Evolutionary conservation across 2,797 vertebrate species (phyloP).

Genomic region (Characodon lateralis): DNA sequence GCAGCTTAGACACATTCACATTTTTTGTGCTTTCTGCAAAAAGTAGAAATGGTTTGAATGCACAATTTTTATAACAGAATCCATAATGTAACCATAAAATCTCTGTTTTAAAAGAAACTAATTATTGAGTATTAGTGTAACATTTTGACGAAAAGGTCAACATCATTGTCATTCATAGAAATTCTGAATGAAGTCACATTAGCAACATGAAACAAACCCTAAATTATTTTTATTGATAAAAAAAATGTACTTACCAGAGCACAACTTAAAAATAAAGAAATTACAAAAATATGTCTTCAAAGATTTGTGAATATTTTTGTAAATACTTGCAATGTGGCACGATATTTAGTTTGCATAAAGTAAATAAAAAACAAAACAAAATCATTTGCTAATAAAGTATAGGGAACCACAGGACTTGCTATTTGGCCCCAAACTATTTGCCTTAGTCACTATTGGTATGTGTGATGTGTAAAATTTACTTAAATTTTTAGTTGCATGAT

Average conservation of each 20-base stretch:
- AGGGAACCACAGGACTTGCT: not conserved
- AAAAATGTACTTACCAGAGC: not conserved
- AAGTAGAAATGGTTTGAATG: not conserved
- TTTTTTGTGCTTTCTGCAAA: slow-evolving; percentile 11
- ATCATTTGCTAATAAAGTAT: no score
- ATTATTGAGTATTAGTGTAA: not conserved
- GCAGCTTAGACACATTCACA: slow-evolving; percentile 21
- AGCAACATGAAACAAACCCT: not conserved
- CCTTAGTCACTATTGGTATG: not conserved
- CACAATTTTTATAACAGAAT: not conserved
- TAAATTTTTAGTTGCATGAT: not conserved
- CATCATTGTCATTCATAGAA: not conserved
- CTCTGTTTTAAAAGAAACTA: not conserved
- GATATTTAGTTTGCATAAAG: not conserved
- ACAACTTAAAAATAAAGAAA: not conserved
- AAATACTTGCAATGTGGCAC: not conserved
- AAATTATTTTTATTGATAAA: not conserved
- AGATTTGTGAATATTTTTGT: not conserved
- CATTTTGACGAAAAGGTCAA: not conserved
- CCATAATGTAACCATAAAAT: not conserved
- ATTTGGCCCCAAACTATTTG: not conserved
- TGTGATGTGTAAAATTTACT: not conserved
- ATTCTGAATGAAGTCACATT: not conserved
- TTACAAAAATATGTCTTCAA: not conserved
- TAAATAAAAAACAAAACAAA: not conserved